Conservation (phyloP, 2,888 invertebrate species). For the Nomada lathburiana region DNA sequence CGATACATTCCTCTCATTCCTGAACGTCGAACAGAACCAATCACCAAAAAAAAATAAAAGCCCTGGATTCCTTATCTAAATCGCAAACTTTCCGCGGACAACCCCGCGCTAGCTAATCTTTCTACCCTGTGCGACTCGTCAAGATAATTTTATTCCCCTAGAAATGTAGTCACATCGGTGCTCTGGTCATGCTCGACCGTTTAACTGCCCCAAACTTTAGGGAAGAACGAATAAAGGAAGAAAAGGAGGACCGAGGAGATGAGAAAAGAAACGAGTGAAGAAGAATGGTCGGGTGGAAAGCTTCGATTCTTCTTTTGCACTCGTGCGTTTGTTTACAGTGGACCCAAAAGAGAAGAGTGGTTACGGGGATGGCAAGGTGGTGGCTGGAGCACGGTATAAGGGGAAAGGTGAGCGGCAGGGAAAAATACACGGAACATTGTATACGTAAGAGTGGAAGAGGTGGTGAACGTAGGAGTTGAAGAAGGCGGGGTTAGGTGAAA, state of each 20-base stretch:
- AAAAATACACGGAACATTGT: slow-evolving; percentile 59
- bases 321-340: slow-evolving; percentile 72
- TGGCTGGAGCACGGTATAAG: background rate
- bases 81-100: background rate
- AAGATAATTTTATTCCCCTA: slow-evolving; percentile 49
- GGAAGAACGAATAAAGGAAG: background rate
- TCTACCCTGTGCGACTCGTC: background rate
- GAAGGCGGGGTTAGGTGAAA: slow-evolving; percentile 20
- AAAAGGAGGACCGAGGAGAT: background rate
- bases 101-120: background rate
- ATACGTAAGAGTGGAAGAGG: slow-evolving; percentile 44
- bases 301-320: slow-evolving; percentile 69
- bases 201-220: slow-evolving; percentile 45
- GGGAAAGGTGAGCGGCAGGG: slow-evolving; percentile 42
- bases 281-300: slow-evolving; percentile 36
- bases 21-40: too few species aligned
- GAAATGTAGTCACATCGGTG: slow-evolving; percentile 46
- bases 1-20: too few species aligned
- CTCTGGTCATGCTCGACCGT: slow-evolving; percentile 38
- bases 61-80: background rate
- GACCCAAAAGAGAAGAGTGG: slow-evolving; percentile 52
- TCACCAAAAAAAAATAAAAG: too few species aligned
- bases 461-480: slow-evolving; percentile 14
- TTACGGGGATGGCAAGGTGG: background rate
- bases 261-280: slow-evolving; percentile 4